phyloP scores from a whole-genome alignment of 1,140 invertebrate genomes.

The Chymomyza costata region DNA sequence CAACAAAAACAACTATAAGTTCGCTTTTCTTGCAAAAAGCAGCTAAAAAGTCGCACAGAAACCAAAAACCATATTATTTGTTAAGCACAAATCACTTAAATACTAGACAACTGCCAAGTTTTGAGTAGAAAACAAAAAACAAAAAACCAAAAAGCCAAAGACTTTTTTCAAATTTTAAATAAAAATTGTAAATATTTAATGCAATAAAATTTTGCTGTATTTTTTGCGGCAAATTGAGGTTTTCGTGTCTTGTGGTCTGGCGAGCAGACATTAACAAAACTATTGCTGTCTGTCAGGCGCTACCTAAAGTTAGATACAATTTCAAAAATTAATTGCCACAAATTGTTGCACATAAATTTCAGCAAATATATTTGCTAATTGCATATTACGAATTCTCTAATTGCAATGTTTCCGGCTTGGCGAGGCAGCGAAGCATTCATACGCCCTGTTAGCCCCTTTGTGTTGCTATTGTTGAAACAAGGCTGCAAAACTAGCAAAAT shows the following conservation, averaged over 20 bases:
- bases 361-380: no score
- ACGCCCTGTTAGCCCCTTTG: no score
- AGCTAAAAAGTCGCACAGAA: background rate
- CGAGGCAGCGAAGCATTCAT: conserved; percentile 43
- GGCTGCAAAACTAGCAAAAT: no score
- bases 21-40: no score
- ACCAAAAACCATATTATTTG: conserved; percentile 36
- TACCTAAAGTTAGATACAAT: no score
- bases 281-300: conserved; percentile 9
- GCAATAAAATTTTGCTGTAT: conserved; percentile 54
- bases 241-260: conserved; percentile 65
- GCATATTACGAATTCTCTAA: no score
- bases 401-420: conserved; percentile 68
- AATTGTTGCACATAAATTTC: conserved; percentile 63
- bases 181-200: conserved; percentile 48
- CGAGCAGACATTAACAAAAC: conserved; percentile 12
- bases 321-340: conserved; percentile 70
- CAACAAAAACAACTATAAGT: conserved; percentile 44
- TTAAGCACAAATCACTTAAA: conserved; percentile 67
- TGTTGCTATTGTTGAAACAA: no score
- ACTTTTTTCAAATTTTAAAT: conserved; percentile 25
- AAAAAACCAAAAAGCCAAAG: conserved; percentile 3
- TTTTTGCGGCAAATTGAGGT: conserved; percentile 58
- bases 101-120: conserved; percentile 38
- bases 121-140: conserved; percentile 7